Conservation (phyloP, 1,140 invertebrate genomes). For the Drosophila pandora region DNA sequence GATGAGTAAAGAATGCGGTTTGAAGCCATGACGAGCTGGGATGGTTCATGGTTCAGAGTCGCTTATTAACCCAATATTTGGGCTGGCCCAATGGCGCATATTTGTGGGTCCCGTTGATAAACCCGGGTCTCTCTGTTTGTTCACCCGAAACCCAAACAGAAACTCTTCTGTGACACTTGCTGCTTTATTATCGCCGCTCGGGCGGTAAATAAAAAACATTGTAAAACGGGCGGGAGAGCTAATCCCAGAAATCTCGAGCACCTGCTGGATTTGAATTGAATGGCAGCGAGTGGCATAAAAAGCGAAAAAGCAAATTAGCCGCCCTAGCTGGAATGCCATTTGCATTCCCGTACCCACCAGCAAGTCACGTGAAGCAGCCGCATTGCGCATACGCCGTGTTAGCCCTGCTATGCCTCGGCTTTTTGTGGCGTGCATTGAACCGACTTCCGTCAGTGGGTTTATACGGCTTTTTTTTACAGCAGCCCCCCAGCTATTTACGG, state of each 20-base stretch:
- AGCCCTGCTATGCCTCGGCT: slow-evolving; percentile 21
- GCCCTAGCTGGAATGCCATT: slow-evolving; percentile 16
- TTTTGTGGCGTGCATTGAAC: slow-evolving; percentile 66
- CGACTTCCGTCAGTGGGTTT: slow-evolving; percentile 48
- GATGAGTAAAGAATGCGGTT: slow-evolving; percentile 25
- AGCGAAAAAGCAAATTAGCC: slow-evolving; percentile 19
- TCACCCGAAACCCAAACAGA: slow-evolving; percentile 1
- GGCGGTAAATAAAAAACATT: slow-evolving; percentile 4
- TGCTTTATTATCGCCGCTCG: slow-evolving; percentile 10
- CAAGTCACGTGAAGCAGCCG: slow-evolving; percentile 46
- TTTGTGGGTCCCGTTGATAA: slow-evolving; percentile 3
- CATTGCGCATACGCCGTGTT: slow-evolving; percentile 66
- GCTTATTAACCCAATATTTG: slow-evolving; percentile 2
- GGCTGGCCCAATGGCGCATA: slow-evolving; percentile 3
- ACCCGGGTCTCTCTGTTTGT: background rate
- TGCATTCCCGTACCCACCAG: slow-evolving; percentile 12
- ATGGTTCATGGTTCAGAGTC: slow-evolving; percentile 6
- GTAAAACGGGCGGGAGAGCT: slow-evolving; percentile 1
- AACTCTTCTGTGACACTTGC: slow-evolving; percentile 25
- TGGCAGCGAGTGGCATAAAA: slow-evolving; percentile 11
- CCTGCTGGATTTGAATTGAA: slow-evolving; percentile 31
- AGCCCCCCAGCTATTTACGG: slow-evolving; percentile 21
- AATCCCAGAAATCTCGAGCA: slow-evolving; percentile 13
- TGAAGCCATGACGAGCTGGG: background rate
- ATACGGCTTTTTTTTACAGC: slow-evolving; percentile 39